These are phyloP conservation scores for Charina bottae DNA, from an alignment of 2,113 vertebrate species.

Conservation along the genomic window DNA sequence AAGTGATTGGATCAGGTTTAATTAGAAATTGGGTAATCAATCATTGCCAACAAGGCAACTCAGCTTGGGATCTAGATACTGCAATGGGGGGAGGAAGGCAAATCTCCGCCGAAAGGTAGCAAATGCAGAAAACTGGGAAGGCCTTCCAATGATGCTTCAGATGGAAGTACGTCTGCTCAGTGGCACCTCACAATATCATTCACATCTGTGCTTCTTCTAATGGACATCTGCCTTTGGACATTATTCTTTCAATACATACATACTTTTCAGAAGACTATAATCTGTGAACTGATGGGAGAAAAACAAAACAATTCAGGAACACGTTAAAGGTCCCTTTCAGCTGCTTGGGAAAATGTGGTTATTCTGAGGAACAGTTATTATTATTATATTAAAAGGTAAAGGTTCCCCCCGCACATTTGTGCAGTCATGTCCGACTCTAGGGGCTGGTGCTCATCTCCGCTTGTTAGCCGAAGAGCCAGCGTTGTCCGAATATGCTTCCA, in stretches of 20 bases:
- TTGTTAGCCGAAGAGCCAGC: no score
- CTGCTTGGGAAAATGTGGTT: slow-evolving; percentile 1
- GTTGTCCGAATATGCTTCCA: no score
- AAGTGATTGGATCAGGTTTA: slow-evolving; percentile 99
- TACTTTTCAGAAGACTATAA: slow-evolving; percentile 78
- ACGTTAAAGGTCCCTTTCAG: slow-evolving; percentile 43
- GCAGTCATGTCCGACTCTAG: no score
- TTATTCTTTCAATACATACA: slow-evolving; percentile 76
- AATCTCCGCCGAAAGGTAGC: slow-evolving; percentile 71
- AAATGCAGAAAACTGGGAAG: slow-evolving; percentile 66
- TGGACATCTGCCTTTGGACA: slow-evolving; percentile 73
- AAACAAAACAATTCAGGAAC: slow-evolving; percentile 75
- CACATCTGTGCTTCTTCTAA: slow-evolving; percentile 70
- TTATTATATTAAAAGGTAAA: no score
- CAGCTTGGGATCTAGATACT: slow-evolving; percentile 80
- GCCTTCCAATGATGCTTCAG: slow-evolving; percentile 57
- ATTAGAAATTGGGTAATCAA: slow-evolving; percentile 99
- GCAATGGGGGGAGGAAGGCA: slow-evolving; percentile 71
- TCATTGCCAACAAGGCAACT: slow-evolving; percentile 99
- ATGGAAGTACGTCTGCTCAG: slow-evolving; percentile 67
- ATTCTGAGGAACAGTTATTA: slow-evolving; percentile 45
- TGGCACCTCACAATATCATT: slow-evolving; percentile 56
- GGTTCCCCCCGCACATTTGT: no score
- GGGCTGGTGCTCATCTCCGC: no score
- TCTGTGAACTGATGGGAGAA: slow-evolving; percentile 75